phyloP scores from a whole-genome alignment of 2,888 invertebrate species.

The Malthinus seriepunctatus region DNA sequence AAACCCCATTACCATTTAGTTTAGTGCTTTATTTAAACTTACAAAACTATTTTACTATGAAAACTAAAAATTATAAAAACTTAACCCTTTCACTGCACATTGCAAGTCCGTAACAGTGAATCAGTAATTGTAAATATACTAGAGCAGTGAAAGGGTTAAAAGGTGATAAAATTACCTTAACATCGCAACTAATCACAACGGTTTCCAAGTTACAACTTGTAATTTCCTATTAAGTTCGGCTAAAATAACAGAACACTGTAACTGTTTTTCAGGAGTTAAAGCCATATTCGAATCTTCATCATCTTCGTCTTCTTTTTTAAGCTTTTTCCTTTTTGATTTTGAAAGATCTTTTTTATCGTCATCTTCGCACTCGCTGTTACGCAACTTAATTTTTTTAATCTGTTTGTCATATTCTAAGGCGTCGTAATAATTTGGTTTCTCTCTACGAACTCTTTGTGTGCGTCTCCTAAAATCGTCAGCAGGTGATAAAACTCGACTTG shows the following conservation, averaged over 20 bases:
- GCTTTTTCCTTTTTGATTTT: constrained; percentile 47
- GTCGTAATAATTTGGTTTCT: constrained; percentile 83
- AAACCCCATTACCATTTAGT: too few relatives aligned
- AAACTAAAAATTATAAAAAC: too few relatives aligned
- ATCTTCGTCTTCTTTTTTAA: constrained; percentile 54
- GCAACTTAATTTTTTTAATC: constrained; percentile 62
- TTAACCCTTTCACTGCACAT: too few relatives aligned
- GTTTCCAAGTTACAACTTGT: constrained; percentile 73
- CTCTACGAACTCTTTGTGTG: constrained; percentile 73
- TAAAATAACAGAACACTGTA: constrained; percentile 73
- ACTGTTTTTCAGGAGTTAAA: constrained; percentile 66
- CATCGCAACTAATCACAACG: constrained; percentile 43
- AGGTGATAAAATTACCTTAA: too few relatives aligned
- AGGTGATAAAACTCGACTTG: constrained; percentile 54
- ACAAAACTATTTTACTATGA: too few relatives aligned
- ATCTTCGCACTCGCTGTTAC: constrained; percentile 58
- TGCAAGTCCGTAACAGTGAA: too few relatives aligned
- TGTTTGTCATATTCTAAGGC: constrained; percentile 79
- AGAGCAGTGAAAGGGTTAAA: too few relatives aligned
- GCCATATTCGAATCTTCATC: constrained; percentile 51
- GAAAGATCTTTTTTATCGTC: constrained; percentile 54
- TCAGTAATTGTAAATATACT: too few relatives aligned
- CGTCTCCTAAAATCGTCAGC: constrained; percentile 63
- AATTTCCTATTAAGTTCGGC: constrained; percentile 82
- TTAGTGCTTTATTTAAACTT: too few relatives aligned